Conservation (phyloP, 2,113 vertebrate genomes). For the Calyptomena viridis region DNA sequence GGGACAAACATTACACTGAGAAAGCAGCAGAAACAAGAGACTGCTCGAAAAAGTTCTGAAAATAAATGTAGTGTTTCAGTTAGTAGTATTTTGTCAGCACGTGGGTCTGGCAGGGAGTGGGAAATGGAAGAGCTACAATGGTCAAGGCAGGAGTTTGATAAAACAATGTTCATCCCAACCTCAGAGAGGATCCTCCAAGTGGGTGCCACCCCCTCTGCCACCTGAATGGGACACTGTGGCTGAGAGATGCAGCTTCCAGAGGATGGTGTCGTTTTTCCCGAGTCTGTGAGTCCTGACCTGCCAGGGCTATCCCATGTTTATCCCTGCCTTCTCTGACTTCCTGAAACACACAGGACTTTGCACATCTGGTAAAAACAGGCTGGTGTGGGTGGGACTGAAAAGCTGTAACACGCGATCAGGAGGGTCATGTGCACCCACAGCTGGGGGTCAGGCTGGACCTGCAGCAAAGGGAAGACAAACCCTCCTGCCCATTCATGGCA, state of each 20-base stretch:
- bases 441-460: rapidly evolving
- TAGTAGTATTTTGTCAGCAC: not conserved
- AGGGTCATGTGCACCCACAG: not conserved
- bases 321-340: not conserved
- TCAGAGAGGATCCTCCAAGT: not conserved
- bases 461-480: not conserved
- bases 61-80: not conserved
- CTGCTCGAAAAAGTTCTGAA: not conserved
- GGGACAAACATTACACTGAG: not conserved
- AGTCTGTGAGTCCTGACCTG: too few species aligned
- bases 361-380: not conserved
- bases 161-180: not conserved
- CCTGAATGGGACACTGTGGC: rapidly evolving
- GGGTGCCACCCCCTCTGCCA: not conserved
- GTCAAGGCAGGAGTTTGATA: not conserved
- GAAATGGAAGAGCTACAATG: not conserved
- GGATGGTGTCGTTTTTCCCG: not conserved
- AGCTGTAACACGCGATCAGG: rapidly evolving
- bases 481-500: not conserved
- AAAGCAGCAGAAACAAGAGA: not conserved
- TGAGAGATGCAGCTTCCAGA: not conserved
- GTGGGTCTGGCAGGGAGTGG: not conserved
- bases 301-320: not conserved
- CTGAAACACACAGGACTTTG: not conserved
- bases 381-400: not conserved